Conservation (phyloP, 2,113 vertebrate genomes). For the Neolamprologus longior region DNA sequence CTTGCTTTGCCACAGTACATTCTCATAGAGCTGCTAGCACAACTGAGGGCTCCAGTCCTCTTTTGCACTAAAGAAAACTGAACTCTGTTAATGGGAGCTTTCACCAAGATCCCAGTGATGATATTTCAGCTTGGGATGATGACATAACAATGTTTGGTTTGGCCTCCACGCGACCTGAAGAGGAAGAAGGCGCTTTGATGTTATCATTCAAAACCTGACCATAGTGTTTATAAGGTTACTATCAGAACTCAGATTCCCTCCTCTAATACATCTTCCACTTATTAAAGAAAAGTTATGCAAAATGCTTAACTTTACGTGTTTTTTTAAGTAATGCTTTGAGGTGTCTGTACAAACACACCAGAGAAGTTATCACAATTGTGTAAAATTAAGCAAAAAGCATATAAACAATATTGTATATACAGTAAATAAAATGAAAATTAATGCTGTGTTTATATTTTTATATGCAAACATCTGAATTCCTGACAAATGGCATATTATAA, state of each 20-base stretch:
- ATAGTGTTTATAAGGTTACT: background rate
- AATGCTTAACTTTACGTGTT: background rate
- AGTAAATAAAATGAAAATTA: background rate
- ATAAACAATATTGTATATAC: background rate
- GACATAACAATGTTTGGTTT: slow-evolving; percentile 7
- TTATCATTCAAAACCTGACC: background rate
- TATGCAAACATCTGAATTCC: background rate
- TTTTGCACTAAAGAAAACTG: background rate
- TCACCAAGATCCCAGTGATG: background rate
- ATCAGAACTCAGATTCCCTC: background rate
- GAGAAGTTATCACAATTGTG: background rate
- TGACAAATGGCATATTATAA: background rate
- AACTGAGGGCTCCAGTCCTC: background rate
- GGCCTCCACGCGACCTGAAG: background rate
- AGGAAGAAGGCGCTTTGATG: background rate
- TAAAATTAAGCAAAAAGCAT: background rate
- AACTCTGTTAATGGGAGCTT: background rate
- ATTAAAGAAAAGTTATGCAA: background rate
- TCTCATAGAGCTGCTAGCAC: background rate
- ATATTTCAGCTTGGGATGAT: background rate
- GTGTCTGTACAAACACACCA: background rate
- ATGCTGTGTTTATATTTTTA: background rate
- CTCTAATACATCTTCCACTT: background rate
- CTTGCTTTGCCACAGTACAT: background rate
- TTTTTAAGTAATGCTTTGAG: background rate